Percentiles rank a stretch among this genome's conserved stretches.
Conservation (phyloP, 2,113 vertebrate species). For the Jaculus jaculus region DNA sequence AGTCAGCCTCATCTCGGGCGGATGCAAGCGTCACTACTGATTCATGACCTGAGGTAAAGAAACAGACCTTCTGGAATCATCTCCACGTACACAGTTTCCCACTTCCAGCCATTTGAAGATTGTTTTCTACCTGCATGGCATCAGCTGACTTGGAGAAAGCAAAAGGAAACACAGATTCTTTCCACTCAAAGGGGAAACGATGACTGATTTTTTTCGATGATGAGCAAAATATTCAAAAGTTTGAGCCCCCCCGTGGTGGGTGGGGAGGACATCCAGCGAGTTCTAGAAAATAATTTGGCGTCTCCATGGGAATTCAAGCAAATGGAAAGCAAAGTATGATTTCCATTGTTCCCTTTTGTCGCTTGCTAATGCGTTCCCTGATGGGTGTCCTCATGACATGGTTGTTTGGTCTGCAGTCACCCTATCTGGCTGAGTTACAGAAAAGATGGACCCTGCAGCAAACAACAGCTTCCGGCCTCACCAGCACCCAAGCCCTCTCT, state of each 20-base stretch:
- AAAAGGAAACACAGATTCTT: slow-evolving; percentile 19
- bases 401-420: slow-evolving; percentile 66
- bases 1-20: background rate
- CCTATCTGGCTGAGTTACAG: slow-evolving; percentile 65
- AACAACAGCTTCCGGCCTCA: slow-evolving; percentile 55
- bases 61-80: slow-evolving; percentile 49
- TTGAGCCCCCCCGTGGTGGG: no score
- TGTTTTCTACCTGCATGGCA: background rate
- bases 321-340: background rate
- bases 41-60: background rate
- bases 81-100: background rate
- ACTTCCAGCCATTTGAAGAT: slow-evolving; percentile 29
- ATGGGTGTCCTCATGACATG: slow-evolving; percentile 47
- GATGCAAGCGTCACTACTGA: background rate
- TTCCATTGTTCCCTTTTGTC: slow-evolving; percentile 1
- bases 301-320: slow-evolving; percentile 37
- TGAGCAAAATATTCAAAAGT: slow-evolving; percentile 53
- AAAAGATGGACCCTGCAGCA: slow-evolving; percentile 56
- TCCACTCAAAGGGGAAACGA: background rate
- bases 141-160: background rate
- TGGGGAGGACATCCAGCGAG: slow-evolving; percentile 14
- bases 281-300: slow-evolving; percentile 38
- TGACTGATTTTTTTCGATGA: slow-evolving; percentile 27
- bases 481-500: background rate
- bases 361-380: slow-evolving; percentile 41